phyloP scores from a whole-genome alignment of 2,113 vertebrate genomes.

The Catharus fuscescens region DNA sequence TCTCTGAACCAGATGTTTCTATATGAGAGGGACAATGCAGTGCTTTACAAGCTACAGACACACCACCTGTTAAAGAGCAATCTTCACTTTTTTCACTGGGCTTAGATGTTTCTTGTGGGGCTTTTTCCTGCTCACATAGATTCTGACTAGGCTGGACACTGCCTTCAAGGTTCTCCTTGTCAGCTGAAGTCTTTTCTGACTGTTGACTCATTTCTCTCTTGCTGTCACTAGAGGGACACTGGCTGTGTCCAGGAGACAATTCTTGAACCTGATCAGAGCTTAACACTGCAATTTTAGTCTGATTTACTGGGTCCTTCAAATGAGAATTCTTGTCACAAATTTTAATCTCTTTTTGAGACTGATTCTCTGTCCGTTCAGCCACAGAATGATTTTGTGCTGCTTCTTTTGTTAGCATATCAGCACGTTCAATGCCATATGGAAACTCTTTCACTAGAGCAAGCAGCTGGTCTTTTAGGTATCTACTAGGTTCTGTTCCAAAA shows the following conservation, averaged over 20 bases:
- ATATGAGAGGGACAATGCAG: neutral
- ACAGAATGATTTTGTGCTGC: neutral
- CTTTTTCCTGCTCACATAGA: neutral
- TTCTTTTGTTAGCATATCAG: neutral
- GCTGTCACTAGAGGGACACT: neutral
- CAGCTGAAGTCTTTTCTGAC: neutral
- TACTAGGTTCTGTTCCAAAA: neutral
- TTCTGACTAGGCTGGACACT: neutral
- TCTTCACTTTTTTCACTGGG: neutral
- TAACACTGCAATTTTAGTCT: slow-evolving; percentile 56
- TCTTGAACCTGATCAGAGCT: slow-evolving; percentile 55
- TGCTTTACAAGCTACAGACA: neutral
- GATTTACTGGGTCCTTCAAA: neutral
- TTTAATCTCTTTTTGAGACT: neutral
- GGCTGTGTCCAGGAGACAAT: slow-evolving; percentile 30
- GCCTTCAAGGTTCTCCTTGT: neutral
- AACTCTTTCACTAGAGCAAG: slow-evolving; percentile 76
- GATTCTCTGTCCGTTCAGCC: neutral
- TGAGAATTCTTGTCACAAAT: neutral
- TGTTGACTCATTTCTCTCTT: neutral
- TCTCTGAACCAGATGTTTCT: neutral
- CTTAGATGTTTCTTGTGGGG: fast-evolving
- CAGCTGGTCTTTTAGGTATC: slow-evolving; percentile 68
- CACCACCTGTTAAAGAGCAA: slow-evolving; percentile 9
- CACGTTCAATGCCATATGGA: slow-evolving; percentile 75